These are phyloP conservation scores for Diglossa cyanea DNA, from an alignment of 2,797 vertebrate genomes.

Conservation along the genomic window DNA sequence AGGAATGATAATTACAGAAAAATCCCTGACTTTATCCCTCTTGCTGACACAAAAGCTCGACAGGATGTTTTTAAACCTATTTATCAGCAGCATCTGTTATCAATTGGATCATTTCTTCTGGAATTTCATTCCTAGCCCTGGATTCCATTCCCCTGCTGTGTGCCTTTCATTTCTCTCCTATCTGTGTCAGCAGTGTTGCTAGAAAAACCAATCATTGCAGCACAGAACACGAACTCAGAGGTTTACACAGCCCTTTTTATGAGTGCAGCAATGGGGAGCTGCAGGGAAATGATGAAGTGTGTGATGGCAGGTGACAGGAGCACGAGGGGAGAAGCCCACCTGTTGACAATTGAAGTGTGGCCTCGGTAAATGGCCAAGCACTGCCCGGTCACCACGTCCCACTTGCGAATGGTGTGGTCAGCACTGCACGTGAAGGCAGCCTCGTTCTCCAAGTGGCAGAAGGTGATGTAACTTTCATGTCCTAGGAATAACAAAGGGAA, in stretches of 20 bases:
- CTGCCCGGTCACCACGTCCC: conserved; percentile 77
- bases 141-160: conserved; percentile 14
- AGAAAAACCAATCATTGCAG: neutral
- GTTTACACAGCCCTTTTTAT: neutral
- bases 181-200: conserved; percentile 26
- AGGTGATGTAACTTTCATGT: conserved; percentile 82
- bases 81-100: conserved; percentile 38
- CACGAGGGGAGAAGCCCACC: conserved; percentile 37
- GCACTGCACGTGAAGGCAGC: conserved; percentile 81
- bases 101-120: conserved; percentile 38
- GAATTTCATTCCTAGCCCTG: conserved; percentile 14
- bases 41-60: neutral
- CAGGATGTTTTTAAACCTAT: conserved; percentile 6
- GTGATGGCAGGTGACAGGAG: neutral
- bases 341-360: conserved; percentile 83
- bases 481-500: conserved; percentile 43
- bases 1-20: neutral
- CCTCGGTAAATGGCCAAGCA: conserved; percentile 80
- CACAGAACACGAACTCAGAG: neutral
- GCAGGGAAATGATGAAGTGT: neutral
- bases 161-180: conserved; percentile 20
- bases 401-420: conserved; percentile 78
- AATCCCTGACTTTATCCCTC: neutral
- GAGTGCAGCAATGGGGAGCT: neutral
- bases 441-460: conserved; percentile 80